Conservation (phyloP, 1,140 invertebrate species). For the Neodiprion virginianus region DNA sequence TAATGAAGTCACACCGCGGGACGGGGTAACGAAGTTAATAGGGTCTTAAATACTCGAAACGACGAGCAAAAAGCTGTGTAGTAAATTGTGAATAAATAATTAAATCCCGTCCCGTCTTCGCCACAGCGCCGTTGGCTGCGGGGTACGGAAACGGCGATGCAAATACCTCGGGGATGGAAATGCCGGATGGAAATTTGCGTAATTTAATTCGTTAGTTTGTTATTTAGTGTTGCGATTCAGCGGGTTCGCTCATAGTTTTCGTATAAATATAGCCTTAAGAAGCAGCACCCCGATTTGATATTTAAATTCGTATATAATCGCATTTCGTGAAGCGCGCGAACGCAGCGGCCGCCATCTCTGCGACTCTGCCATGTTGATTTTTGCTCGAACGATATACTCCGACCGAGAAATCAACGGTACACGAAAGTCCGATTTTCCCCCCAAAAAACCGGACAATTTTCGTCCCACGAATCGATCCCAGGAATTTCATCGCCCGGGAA, state of each 20-base stretch:
- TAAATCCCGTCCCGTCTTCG: background rate
- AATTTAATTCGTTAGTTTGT: constrained; percentile 54
- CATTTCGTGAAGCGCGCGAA: constrained; percentile 13
- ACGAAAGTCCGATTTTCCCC: background rate
- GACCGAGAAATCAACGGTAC: background rate
- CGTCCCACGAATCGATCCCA: background rate
- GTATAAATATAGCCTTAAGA: constrained; percentile 17
- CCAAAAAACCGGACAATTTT: background rate
- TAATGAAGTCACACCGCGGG: background rate
- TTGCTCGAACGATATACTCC: constrained; percentile 28
- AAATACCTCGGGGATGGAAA: constrained; percentile 23
- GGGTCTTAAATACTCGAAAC: constrained; percentile 7
- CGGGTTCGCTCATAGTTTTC: constrained; percentile 30
- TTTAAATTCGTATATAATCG: constrained; percentile 45
- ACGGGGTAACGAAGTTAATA: constrained; percentile 1
- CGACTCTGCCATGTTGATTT: constrained; percentile 56
- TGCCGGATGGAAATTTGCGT: constrained; percentile 17
- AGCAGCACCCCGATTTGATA: constrained; percentile 42
- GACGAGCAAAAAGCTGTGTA: background rate
- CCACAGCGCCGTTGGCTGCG: background rate
- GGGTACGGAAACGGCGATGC: constrained; percentile 21
- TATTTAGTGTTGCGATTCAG: constrained; percentile 48
- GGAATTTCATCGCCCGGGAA: too few species aligned
- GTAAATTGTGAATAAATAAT: background rate
- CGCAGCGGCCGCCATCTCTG: constrained; percentile 49